Conservation (phyloP, 2,113 vertebrate genomes). For the Trichomycterus rosablanca region DNA sequence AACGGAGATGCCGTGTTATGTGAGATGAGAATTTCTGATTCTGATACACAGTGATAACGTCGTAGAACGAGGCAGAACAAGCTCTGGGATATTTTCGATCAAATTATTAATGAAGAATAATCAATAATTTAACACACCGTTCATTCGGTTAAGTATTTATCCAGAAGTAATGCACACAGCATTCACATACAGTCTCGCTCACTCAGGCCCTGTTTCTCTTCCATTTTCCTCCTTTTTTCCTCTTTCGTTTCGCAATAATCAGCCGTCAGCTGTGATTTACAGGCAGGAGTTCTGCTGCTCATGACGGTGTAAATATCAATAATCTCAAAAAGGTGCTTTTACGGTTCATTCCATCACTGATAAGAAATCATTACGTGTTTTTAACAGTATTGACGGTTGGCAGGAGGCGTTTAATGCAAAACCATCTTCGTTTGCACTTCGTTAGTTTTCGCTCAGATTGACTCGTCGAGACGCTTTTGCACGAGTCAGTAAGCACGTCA, state of each 20-base stretch:
- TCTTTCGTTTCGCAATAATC: slow-evolving; percentile 53
- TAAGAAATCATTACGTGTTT: slow-evolving; percentile 75
- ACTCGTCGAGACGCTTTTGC: slow-evolving; percentile 64
- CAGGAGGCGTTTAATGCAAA: slow-evolving; percentile 65
- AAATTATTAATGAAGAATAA: slow-evolving; percentile 74
- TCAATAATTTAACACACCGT: slow-evolving; percentile 67
- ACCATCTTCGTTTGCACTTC: slow-evolving; percentile 60
- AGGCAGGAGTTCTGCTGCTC: slow-evolving; percentile 59
- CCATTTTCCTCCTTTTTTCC: slow-evolving; percentile 14
- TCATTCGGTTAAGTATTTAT: slow-evolving; percentile 68
- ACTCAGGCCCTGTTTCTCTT: slow-evolving; percentile 35
- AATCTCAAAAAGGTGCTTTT: slow-evolving; percentile 74
- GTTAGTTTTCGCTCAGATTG: slow-evolving; percentile 71
- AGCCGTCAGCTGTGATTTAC: slow-evolving; percentile 56
- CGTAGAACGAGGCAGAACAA: slow-evolving; percentile 71
- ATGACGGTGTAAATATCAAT: slow-evolving; percentile 74
- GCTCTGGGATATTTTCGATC: slow-evolving; percentile 70
- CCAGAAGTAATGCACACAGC: slow-evolving; percentile 66
- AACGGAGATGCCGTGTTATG: slow-evolving; percentile 44
- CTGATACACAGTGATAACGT: slow-evolving; percentile 64
- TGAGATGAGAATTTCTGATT: slow-evolving; percentile 65
- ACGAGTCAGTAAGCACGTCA: slow-evolving; percentile 62
- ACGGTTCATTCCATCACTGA: slow-evolving; percentile 70
- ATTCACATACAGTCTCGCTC: slow-evolving; percentile 62
- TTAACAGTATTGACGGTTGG: slow-evolving; percentile 66